phyloP scores from a whole-genome alignment of 1,140 invertebrate genomes.

The Dreissena polymorpha region DNA sequence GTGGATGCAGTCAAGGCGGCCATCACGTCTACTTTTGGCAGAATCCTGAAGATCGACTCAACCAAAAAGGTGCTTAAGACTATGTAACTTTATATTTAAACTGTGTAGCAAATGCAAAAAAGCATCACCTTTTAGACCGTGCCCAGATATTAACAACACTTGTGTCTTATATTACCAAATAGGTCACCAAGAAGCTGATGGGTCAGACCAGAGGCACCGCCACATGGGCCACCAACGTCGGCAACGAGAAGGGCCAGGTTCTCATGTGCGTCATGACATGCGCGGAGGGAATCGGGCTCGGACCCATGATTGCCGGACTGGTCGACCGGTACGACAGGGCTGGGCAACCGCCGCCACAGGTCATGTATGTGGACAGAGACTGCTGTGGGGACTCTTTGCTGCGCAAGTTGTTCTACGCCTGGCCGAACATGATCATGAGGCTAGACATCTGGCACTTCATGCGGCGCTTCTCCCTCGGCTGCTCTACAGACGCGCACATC shows the following conservation, averaged over 20 bases:
- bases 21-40: constrained; percentile 58
- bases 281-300: constrained; percentile 45
- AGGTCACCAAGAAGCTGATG: constrained; percentile 55
- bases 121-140: neutral
- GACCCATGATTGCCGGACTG: constrained; percentile 37
- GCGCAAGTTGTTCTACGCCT: constrained; percentile 24
- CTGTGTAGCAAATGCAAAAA: neutral
- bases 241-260: constrained; percentile 58
- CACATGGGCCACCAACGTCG: constrained; percentile 54
- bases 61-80: constrained; percentile 43
- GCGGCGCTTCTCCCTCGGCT: constrained; percentile 55
- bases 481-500: constrained; percentile 59
- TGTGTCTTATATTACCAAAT: neutral
- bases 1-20: constrained; percentile 48
- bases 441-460: constrained; percentile 72
- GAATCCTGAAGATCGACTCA: constrained; percentile 48
- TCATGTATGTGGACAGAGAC: constrained; percentile 56
- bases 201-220: constrained; percentile 50
- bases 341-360: constrained; percentile 9
- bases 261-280: constrained; percentile 58
- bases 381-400: neutral
- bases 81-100: neutral
- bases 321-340: constrained; percentile 28
- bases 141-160: neutral
- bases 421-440: constrained; percentile 45